Evolutionary conservation across 2,113 vertebrate genomes (phyloP).

Genomic region (Ptychochromis oligacanthus): DNA sequence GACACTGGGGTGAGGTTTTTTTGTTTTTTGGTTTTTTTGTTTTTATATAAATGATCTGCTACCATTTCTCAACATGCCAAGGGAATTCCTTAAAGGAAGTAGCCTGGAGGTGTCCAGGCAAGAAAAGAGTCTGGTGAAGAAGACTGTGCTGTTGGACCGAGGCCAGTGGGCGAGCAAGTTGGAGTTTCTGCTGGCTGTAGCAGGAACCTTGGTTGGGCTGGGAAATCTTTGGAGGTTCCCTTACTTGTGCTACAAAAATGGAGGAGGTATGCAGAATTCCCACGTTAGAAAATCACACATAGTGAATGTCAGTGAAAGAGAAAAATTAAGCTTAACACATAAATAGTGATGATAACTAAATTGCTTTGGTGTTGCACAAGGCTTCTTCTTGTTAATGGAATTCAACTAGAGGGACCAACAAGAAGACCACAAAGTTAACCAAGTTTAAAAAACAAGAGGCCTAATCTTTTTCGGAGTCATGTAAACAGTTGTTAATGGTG

Average conservation of each 20-base stretch:
- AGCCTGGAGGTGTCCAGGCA: slow-evolving; percentile 25
- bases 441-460: no score
- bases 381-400: background rate
- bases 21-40: no score
- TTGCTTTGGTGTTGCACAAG: background rate
- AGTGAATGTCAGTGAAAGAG: background rate
- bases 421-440: no score
- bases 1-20: background rate
- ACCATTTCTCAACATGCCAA: slow-evolving; percentile 33
- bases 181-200: slow-evolving; percentile 72
- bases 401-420: no score
- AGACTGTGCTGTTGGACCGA: slow-evolving; percentile 63
- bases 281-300: background rate
- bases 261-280: slow-evolving; percentile 61
- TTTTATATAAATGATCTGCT: background rate
- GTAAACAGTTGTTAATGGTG: no score
- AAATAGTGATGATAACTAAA: no score
- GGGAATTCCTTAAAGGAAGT: slow-evolving; percentile 51
- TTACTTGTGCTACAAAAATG: slow-evolving; percentile 77
- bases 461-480: no score
- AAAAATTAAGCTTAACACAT: background rate
- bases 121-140: slow-evolving; percentile 51
- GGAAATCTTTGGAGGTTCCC: slow-evolving; percentile 77
- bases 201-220: slow-evolving; percentile 70
- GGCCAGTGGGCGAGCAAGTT: slow-evolving; percentile 74